Evolutionary conservation across 2,113 vertebrate species (phyloP).

Genomic region (Dipodomys ordii): DNA sequence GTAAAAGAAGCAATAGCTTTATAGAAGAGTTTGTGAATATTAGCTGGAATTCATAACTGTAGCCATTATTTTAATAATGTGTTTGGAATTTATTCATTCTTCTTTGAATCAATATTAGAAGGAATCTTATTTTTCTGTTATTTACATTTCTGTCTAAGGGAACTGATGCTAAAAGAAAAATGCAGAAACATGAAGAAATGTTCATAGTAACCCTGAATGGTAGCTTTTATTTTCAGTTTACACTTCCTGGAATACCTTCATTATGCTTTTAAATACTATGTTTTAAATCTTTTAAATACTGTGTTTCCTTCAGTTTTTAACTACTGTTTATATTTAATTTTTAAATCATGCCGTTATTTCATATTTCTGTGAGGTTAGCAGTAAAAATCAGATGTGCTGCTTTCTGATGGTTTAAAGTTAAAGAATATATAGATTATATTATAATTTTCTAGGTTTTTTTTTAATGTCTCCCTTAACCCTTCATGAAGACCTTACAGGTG

Average conservation of each 20-base stretch:
- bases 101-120: neutral
- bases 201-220: neutral
- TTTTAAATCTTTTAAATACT: neutral
- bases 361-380: neutral
- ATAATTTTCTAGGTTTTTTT: neutral
- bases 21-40: neutral
- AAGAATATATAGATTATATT: neutral
- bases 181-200: neutral
- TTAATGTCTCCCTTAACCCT: neutral
- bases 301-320: neutral
- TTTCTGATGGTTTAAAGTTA: neutral
- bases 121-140: neutral
- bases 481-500: neutral
- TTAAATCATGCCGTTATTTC: neutral
- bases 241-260: neutral
- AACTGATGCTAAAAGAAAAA: conserved; percentile 12
- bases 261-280: neutral
- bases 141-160: conserved; percentile 6
- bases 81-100: neutral
- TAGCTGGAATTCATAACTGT: conserved; percentile 46
- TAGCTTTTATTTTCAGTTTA: neutral
- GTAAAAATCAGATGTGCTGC: neutral
- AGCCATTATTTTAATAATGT: conserved; percentile 21
- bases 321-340: neutral
- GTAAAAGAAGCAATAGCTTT: neutral